Evolutionary conservation across 2,888 invertebrate species (phyloP).

Genomic region (Quadroppia sp.): DNA sequence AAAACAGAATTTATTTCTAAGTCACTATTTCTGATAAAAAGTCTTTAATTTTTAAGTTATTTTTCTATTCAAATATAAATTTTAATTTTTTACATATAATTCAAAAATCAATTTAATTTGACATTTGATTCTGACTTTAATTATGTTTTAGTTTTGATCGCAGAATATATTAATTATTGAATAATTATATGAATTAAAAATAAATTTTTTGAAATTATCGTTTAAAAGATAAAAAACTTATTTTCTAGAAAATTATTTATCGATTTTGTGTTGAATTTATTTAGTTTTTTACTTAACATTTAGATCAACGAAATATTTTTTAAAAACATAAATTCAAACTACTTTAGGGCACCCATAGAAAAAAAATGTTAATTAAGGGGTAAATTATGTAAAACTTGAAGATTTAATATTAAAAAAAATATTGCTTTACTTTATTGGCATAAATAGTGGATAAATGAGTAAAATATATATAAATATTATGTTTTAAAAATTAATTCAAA

Average conservation of each 20-base stretch:
- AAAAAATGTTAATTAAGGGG: slow-evolving; percentile 1
- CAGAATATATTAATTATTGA: not conserved
- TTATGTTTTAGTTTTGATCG: not conserved
- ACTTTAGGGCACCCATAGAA: not conserved
- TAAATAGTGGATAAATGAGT: no score
- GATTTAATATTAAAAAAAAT: no score
- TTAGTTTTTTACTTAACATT: not conserved
- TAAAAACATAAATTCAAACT: not conserved
- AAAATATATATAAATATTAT: no score
- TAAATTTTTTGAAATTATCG: not conserved
- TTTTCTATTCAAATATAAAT: no score
- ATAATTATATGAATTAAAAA: not conserved
- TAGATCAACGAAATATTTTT: slow-evolving; percentile 8
- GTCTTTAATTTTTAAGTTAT: no score
- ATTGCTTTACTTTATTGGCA: no score
- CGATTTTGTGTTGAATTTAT: not conserved
- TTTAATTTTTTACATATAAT: no score
- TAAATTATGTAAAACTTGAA: not conserved
- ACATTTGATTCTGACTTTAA: no score
- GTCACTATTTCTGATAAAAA: no score
- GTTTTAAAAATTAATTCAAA: no score
- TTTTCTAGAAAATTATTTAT: not conserved
- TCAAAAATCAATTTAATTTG: no score
- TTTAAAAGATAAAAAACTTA: not conserved
- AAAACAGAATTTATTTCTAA: no score